phyloP scores from a whole-genome alignment of 1,140 invertebrate species.

The Coelopa frigida region DNA sequence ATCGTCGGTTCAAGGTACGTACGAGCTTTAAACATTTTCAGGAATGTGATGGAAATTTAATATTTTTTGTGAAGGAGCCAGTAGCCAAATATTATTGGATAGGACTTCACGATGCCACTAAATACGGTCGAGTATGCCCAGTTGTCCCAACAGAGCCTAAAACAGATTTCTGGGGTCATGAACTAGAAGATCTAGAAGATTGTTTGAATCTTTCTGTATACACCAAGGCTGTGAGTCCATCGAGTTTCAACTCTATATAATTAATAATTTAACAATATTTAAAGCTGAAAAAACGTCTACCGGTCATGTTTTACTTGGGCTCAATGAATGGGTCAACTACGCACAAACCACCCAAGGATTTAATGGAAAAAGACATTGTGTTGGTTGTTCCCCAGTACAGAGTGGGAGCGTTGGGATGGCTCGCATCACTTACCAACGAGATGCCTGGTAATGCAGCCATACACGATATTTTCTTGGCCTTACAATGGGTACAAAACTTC shows the following conservation, averaged over 20 bases:
- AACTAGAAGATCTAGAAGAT: slow-evolving; percentile 32
- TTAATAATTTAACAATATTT: too few relatives aligned
- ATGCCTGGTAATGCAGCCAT: slow-evolving; percentile 37
- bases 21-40: not conserved
- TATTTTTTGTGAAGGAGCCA: slow-evolving; percentile 1
- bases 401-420: slow-evolving; percentile 52
- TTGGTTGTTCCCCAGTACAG: slow-evolving; percentile 76
- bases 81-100: slow-evolving; percentile 17
- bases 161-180: slow-evolving; percentile 1
- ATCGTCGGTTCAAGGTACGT: slow-evolving; percentile 23
- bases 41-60: too few relatives aligned
- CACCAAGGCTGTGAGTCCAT: slow-evolving; percentile 33
- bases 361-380: slow-evolving; percentile 67
- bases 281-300: slow-evolving; percentile 24
- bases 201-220: slow-evolving; percentile 39
- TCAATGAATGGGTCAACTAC: slow-evolving; percentile 44
- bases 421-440: slow-evolving; percentile 41
- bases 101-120: slow-evolving; percentile 18
- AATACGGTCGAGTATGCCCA: slow-evolving; percentile 37
- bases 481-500: slow-evolving; percentile 57
- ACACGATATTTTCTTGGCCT: slow-evolving; percentile 41
- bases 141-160: slow-evolving; percentile 30
- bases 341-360: slow-evolving; percentile 61
- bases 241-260: not conserved
- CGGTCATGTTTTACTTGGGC: slow-evolving; percentile 42